Percentiles rank a stretch among this genome's conserved stretches.
Conservation (phyloP, 1,140 invertebrate species). For the Scylla paramamosain region DNA sequence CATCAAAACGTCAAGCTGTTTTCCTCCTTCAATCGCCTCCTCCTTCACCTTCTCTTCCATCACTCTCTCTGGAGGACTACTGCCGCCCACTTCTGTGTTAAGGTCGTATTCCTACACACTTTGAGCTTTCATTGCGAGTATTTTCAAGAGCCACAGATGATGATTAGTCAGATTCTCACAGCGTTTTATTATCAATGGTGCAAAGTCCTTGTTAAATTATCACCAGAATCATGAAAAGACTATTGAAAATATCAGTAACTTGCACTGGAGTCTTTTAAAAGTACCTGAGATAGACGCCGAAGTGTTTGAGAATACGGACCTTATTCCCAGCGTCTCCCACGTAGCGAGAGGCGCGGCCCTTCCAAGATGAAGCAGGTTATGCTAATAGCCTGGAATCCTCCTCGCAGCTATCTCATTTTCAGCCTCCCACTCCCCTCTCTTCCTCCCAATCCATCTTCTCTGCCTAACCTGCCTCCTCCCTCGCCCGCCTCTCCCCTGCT, state of each 20-base stretch:
- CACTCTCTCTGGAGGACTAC: background rate
- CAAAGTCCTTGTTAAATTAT: too few relatives aligned
- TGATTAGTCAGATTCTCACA: too few relatives aligned
- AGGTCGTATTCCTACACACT: too few relatives aligned
- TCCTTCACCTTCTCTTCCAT: background rate
- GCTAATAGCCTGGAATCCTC: conserved; percentile 1
- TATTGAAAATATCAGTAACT: too few relatives aligned
- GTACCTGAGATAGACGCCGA: too few relatives aligned
- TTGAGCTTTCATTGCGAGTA: too few relatives aligned
- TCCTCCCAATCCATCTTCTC: conserved; percentile 18
- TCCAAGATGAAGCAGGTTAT: conserved; percentile 21
- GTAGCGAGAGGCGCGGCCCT: background rate
- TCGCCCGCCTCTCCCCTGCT: background rate
- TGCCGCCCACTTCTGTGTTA: background rate
- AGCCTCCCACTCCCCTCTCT: conserved; percentile 9
- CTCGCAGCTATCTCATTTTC: conserved; percentile 21
- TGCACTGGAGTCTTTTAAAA: too few relatives aligned
- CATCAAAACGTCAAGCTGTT: background rate
- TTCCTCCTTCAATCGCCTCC: background rate
- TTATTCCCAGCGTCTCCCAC: background rate
- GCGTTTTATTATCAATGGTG: too few relatives aligned
- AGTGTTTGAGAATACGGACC: background rate
- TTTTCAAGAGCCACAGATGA: too few relatives aligned
- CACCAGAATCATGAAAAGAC: too few relatives aligned
- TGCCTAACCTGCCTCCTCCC: background rate